Conservation (phyloP, 2,888 invertebrate species). For the Cephus runcator region DNA sequence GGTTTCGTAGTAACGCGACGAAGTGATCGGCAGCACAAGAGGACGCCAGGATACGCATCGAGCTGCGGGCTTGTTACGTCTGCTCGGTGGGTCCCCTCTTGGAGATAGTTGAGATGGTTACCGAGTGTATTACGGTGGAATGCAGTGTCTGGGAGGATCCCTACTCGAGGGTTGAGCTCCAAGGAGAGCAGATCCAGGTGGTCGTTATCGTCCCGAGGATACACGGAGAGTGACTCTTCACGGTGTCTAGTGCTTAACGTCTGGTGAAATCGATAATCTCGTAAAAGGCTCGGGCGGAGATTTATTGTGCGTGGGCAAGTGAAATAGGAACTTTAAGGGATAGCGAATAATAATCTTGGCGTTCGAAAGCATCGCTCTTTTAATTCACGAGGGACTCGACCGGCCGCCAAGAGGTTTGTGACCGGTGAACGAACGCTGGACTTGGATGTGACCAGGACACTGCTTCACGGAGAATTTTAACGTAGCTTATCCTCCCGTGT, state of each 20-base stretch:
- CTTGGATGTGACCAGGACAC: neutral
- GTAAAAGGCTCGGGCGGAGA: neutral
- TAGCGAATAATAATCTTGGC: neutral
- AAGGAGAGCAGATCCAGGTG: neutral
- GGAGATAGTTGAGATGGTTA: neutral
- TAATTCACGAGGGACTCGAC: neutral
- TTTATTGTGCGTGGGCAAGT: neutral
- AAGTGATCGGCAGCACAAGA: neutral
- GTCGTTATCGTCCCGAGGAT: neutral
- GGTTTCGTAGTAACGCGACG: constrained; percentile 24
- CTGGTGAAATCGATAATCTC: neutral
- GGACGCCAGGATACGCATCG: neutral
- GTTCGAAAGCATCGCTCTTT: neutral
- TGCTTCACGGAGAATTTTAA: neutral
- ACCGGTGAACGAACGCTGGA: neutral
- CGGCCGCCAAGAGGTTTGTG: neutral
- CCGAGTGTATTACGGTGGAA: neutral
- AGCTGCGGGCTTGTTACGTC: neutral
- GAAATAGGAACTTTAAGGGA: neutral
- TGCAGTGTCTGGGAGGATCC: neutral
- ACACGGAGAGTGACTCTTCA: neutral
- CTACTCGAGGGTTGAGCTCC: neutral
- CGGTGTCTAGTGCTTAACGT: neutral
- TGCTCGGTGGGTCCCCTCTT: neutral
- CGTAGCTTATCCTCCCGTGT: neutral